Percentiles rank a stretch among this genome's conserved stretches.
These are phyloP conservation scores for Martes martes DNA, from an alignment of 2,113 vertebrate species.

Conservation along the genomic window DNA sequence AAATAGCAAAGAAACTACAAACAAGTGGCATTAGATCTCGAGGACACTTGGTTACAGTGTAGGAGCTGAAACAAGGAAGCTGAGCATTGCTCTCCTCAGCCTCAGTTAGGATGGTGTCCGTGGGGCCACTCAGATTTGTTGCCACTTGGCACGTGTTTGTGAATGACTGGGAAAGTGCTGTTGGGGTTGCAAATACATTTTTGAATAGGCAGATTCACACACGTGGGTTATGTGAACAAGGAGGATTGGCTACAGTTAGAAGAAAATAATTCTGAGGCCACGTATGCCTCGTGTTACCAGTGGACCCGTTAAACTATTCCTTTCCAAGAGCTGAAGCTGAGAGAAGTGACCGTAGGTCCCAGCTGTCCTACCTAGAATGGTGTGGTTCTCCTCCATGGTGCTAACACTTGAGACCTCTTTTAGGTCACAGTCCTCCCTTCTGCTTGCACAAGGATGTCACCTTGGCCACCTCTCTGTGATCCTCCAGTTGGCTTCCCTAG, in stretches of 20 bases:
- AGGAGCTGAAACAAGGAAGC: background rate
- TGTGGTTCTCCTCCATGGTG: background rate
- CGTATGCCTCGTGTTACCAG: background rate
- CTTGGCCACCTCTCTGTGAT: background rate
- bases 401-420: background rate
- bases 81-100: fast-evolving
- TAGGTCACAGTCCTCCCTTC: background rate
- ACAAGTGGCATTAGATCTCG: no score
- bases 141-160: fast-evolving
- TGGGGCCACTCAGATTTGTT: background rate
- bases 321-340: background rate
- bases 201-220: background rate
- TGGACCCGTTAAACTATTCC: background rate
- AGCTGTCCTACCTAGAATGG: background rate
- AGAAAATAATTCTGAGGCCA: background rate
- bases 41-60: background rate
- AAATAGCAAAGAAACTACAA: background rate
- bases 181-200: background rate
- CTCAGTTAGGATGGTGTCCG: fast-evolving
- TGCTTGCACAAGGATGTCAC: background rate
- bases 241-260: background rate
- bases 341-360: background rate
- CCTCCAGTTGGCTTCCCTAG: background rate
- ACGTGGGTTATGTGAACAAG: background rate
- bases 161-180: background rate